Percentiles rank a stretch among this genome's conserved stretches.
These are phyloP conservation scores for Cartodere bifasciata DNA, from an alignment of 2,888 invertebrate genomes.

Conservation along the genomic window DNA sequence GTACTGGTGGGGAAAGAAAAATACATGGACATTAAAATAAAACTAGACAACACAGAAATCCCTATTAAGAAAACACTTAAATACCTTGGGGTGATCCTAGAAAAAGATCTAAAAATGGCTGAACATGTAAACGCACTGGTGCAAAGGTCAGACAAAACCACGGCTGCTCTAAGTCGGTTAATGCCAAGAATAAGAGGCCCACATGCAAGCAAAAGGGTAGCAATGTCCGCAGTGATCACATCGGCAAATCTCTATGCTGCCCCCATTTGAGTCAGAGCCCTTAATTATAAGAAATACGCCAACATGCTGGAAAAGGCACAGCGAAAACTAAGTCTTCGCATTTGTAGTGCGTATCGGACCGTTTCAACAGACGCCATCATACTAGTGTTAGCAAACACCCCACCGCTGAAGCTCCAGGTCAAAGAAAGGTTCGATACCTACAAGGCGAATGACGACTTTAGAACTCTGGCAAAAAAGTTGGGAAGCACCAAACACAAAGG, in stretches of 20 bases:
- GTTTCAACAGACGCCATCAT: slow-evolving; percentile 4
- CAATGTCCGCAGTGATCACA: background rate
- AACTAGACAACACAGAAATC: no score
- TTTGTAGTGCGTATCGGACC: slow-evolving; percentile 2
- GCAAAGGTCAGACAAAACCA: slow-evolving; percentile 1
- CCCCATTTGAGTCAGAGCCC: slow-evolving; percentile 1
- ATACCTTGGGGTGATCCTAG: slow-evolving; percentile 3
- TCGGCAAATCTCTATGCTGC: slow-evolving; percentile 4
- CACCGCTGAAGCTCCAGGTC: background rate
- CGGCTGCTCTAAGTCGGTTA: background rate
- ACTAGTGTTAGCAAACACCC: background rate
- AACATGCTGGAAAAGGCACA: background rate
- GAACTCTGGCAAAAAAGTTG: slow-evolving; percentile 6
- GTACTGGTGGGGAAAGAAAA: no score
- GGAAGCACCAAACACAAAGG: background rate
- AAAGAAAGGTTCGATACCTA: slow-evolving; percentile 4
- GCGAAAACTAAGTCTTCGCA: background rate
- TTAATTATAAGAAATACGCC: background rate
- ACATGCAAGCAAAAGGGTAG: background rate
- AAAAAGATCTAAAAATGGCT: background rate
- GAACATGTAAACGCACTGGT: background rate
- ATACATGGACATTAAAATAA: no score
- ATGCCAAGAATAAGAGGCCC: slow-evolving; percentile 3
- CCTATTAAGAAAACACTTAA: background rate
- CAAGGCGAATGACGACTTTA: no score